Base-by-base conservation (phyloP, 2,797 vertebrate species). In the Pempheris klunzingeri region DNA sequence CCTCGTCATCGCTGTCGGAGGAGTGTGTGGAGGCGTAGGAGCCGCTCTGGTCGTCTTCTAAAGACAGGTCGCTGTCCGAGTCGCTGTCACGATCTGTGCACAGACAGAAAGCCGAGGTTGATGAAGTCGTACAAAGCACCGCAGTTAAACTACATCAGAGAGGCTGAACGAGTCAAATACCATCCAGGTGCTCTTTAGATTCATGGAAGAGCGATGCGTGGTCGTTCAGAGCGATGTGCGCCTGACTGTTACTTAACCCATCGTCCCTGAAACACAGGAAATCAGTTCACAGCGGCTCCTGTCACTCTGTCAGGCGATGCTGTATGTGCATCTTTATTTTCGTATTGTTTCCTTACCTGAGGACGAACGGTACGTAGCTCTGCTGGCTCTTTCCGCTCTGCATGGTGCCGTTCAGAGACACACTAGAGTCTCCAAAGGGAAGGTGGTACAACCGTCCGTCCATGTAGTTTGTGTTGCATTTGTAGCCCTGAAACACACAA, bases 21-120 rank as follows among this genome's bases (percentile, higher is more conserved):
- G 97, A 98, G 91, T 96, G 97, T 2, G 96, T 97, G 64, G 98
- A 99, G 59, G 96, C 96, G 0, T 95, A 98, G 59, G 97, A 99
- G 36, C 96, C 97, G 5, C 97, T 99, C 70, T 95, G 95, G 82
- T 98, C 97, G 0, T 98, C 97, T 81, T 98, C 98, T 71, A 97
- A 88, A 18, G 98, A 99, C 82, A 99, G 88, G 81, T 99, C 97
- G 59, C 97, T 98, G 93, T 99, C 97, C 0, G 97, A 98, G 89
- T 99, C 97, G 0, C 96, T 97, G 94, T 98, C 96, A 0, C 75
- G 95, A 78, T 96, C 97, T 98, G 74, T 55, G 81, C 46, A 70
- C 70, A 67, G 52, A 80, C 9, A 26, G 18, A 60, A 1, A 47
- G 28, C 7, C 64, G 10, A 55, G 1, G 49, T 12, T 12, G 36